These are phyloP conservation scores for Dinocampus coccinellae DNA, from an alignment of 2,888 invertebrate genomes.

Conservation along the genomic window DNA sequence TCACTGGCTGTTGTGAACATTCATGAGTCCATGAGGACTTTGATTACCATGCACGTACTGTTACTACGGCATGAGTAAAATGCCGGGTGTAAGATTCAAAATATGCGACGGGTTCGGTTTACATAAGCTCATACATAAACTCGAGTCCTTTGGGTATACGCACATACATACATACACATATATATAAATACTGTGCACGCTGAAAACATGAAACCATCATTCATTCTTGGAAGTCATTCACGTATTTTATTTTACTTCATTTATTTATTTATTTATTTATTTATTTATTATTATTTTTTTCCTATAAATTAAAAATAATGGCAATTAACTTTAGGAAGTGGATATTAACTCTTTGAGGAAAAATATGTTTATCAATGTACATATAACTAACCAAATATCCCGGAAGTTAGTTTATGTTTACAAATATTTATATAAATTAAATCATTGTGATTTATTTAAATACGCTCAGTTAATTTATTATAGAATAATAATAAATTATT, in stretches of 20 bases:
- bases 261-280: no score
- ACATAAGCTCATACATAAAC: constrained; percentile 21
- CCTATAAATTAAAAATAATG: not conserved
- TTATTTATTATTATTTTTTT: not conserved
- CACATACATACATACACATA: constrained; percentile 21
- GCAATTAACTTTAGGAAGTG: constrained; percentile 17
- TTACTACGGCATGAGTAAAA: not conserved
- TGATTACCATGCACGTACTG: not conserved
- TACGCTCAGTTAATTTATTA: not conserved
- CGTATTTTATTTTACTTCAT: not conserved
- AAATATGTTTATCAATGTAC: not conserved
- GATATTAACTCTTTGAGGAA: not conserved
- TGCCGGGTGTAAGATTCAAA: constrained; percentile 35
- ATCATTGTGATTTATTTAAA: not conserved
- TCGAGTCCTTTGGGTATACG: constrained; percentile 17
- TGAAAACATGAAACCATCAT: constrained; percentile 37
- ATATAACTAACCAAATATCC: constrained; percentile 6
- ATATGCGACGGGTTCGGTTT: constrained; percentile 38
- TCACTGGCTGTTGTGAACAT: not conserved
- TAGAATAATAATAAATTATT: not conserved
- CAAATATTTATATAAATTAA: not conserved
- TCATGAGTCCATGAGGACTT: not conserved
- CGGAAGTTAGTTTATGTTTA: constrained; percentile 8
- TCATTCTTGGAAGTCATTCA: constrained; percentile 36
- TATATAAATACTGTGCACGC: constrained; percentile 37